Conservation (phyloP, 1,140 invertebrate species). For the Drosophila obscura region DNA sequence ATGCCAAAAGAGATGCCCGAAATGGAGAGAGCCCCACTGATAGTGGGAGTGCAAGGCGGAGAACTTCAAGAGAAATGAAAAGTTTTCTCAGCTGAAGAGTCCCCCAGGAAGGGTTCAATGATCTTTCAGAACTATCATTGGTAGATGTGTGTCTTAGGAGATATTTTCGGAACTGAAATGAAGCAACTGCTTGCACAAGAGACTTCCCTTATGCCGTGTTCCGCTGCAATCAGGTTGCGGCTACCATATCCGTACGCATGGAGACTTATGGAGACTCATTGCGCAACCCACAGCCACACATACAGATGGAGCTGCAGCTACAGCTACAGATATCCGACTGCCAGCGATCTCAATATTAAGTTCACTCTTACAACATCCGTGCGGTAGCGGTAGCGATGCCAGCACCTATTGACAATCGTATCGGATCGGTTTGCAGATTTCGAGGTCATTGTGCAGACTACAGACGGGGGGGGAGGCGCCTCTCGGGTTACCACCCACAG, state of each 20-base stretch:
- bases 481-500: slow-evolving; percentile 53
- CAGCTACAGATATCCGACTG: slow-evolving; percentile 17
- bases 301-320: neutral
- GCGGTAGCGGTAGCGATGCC: slow-evolving; percentile 14
- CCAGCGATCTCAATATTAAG: slow-evolving; percentile 71
- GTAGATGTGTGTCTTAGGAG: too few species aligned
- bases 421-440: slow-evolving; percentile 43
- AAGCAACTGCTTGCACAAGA: slow-evolving; percentile 9
- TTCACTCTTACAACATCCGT: slow-evolving; percentile 70
- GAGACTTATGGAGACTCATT: slow-evolving; percentile 40
- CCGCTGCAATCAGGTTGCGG: slow-evolving; percentile 32
- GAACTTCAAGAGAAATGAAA: too few species aligned
- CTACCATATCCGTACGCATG: slow-evolving; percentile 32
- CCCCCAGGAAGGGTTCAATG: too few species aligned
- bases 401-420: slow-evolving; percentile 54
- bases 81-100: too few species aligned
- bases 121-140: too few species aligned
- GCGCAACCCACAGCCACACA: slow-evolving; percentile 42
- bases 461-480: slow-evolving; percentile 18
- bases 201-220: slow-evolving; percentile 30
- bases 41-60: too few species aligned
- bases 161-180: too few species aligned
- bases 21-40: too few species aligned
- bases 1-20: too few species aligned
- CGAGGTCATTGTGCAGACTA: slow-evolving; percentile 74